Evolutionary conservation across 2,113 vertebrate genomes (phyloP).

Genomic region (Dromaius novaehollandiae): DNA sequence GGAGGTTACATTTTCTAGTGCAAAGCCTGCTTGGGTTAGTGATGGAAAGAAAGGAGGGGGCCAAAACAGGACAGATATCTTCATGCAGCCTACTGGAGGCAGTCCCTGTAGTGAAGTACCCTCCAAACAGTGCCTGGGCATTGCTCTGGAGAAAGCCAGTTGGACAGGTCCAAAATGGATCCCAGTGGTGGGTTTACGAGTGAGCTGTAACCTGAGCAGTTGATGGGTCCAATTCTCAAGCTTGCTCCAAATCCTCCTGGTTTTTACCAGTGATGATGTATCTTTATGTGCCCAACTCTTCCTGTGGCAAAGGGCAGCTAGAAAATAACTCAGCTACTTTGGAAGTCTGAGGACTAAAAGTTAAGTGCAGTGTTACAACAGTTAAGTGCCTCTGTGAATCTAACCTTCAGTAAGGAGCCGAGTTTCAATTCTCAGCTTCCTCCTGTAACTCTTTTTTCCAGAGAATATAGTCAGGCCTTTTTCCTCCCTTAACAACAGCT

Average conservation of each 20-base stretch:
- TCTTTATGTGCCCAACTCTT: neutral
- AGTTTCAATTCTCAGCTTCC: neutral
- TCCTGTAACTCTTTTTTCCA: neutral
- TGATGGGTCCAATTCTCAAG: fast-evolving
- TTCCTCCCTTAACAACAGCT: neutral
- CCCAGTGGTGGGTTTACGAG: neutral
- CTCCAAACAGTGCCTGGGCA: neutral
- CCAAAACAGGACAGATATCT: neutral
- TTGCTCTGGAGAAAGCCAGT: neutral
- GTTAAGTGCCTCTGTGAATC: neutral
- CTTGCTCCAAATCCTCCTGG: neutral
- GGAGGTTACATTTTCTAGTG: neutral
- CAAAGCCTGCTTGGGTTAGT: neutral
- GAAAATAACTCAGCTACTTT: neutral
- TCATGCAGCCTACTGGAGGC: neutral
- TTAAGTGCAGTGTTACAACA: neutral
- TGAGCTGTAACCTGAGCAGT: neutral
- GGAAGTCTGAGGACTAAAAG: neutral
- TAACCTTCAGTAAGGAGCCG: neutral
- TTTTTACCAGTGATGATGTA: neutral
- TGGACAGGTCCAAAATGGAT: neutral
- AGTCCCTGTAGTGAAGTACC: neutral
- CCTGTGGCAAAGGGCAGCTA: neutral
- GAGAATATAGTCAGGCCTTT: neutral
- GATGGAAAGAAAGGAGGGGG: neutral